A percentile compares a stretch with the other conserved stretches of the same genome.
phyloP scores from a whole-genome alignment of 2,797 vertebrate species.

The Nyctalus aviator region DNA sequence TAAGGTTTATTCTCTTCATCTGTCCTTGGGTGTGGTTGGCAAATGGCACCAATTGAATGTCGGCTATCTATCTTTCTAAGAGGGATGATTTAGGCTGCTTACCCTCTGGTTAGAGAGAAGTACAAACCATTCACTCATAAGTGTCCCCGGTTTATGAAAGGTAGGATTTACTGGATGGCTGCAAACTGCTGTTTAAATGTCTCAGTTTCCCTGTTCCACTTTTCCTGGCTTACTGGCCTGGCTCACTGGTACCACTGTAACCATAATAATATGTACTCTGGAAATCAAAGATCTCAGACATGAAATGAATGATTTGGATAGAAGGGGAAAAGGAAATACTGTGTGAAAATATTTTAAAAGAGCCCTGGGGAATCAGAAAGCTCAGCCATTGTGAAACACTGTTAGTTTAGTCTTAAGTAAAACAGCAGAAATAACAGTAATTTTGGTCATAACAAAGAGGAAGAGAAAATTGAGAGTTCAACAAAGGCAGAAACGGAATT shows the following conservation, averaged over 20 bases:
- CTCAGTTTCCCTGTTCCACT: no score
- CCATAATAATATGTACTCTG: background rate
- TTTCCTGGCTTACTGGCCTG: no score
- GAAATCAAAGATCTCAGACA: constrained; percentile 46
- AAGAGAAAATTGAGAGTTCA: constrained; percentile 30
- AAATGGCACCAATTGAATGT: no score
- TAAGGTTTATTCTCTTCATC: no score
- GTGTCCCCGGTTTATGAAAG: no score
- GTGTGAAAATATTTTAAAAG: constrained; percentile 55
- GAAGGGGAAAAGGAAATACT: constrained; percentile 57
- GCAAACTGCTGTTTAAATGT: no score
- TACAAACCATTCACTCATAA: no score
- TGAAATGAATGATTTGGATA: constrained; percentile 60
- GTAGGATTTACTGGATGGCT: no score
- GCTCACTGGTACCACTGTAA: constrained; percentile 38
- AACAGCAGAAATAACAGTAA: constrained; percentile 27
- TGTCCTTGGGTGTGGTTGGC: no score
- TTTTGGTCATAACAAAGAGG: constrained; percentile 52
- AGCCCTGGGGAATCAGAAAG: constrained; percentile 48
- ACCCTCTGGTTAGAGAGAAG: no score
- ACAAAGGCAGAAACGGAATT: constrained; percentile 28
- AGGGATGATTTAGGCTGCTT: no score
- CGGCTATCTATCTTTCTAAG: no score
- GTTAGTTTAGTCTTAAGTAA: constrained; percentile 41
- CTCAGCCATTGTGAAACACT: constrained; percentile 24